Base-by-base conservation (phyloP, 1,140 invertebrate species). In the Belonocnema kinseyi region DNA sequence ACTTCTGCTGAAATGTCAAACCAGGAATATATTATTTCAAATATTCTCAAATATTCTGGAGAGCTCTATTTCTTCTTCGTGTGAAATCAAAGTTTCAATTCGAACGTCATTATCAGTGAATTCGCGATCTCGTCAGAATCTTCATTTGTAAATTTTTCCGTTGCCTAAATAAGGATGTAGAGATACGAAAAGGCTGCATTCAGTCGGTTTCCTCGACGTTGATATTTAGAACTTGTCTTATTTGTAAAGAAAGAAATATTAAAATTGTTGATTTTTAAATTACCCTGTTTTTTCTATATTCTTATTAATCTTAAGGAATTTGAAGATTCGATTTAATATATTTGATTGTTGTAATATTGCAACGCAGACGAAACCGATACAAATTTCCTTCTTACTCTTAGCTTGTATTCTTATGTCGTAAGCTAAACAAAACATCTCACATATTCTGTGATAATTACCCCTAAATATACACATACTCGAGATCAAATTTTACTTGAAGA, bases 371-470 rank as follows among this genome's bases (percentile, higher is more conserved):
- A 58, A 66, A 66, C 26, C 61, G 61, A 66, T 40, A n/a, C 7
- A 79, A 85, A 85, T 88, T 89, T 89, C 88, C 81, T 86, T 88
- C 82, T 85, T 88, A 85, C 80, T 88, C 86, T 90, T 83, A 86
- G 87, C 88, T 90, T 90, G 78, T 82, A 88, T 88, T 85, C 86
- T 87, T 88, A 88, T 89, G 83, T 89, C 82, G 84, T 90, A 90
- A 90, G 87, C 88, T 90, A 89, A 85, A 84, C 82, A 87, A 88
- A 85, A 88, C 89, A 89, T 90, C 87, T 90, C 89, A 88, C 88
- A 81, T 90, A 90, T 91, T 91, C 90, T 91, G 90, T 91, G 90
- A 91, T 91, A 91, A 88, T 88, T 89, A 89, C 83, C 85, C 89
- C 83, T 88, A 86, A 85, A 83, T 85, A 86, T 78, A 86, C 81